Percentiles rank a stretch among this genome's conserved stretches.
Conservation (phyloP, 2,797 vertebrate species). For the Phylloscopus collybita region DNA sequence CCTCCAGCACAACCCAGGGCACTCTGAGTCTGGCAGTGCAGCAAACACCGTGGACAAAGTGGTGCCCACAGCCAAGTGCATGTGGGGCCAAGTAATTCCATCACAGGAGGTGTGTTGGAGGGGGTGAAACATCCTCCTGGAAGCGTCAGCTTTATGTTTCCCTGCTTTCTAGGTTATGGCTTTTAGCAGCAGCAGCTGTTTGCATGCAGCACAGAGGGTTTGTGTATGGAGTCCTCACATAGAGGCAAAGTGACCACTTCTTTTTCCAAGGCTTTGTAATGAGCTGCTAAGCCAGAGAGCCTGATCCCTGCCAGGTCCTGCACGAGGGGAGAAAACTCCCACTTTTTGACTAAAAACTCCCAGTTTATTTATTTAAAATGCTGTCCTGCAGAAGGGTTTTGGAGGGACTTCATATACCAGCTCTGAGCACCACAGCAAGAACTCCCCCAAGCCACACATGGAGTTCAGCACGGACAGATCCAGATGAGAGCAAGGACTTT, state of each 20-base stretch:
- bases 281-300: background rate
- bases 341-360: background rate
- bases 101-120: background rate
- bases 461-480: rapidly evolving
- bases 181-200: background rate
- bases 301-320: background rate
- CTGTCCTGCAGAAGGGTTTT: background rate
- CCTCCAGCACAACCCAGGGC: rapidly evolving
- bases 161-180: background rate
- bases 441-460: rapidly evolving
- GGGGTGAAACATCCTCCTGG: background rate
- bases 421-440: background rate
- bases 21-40: rapidly evolving
- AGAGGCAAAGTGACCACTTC: background rate
- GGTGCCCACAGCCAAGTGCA: background rate
- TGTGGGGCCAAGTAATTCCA: background rate
- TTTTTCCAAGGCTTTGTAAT: background rate
- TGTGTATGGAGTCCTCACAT: background rate
- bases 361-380: background rate
- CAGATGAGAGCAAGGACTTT: background rate
- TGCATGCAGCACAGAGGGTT: rapidly evolving
- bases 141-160: background rate
- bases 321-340: background rate
- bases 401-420: background rate
- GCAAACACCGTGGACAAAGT: rapidly evolving